phyloP scores from a whole-genome alignment of 2,888 invertebrate genomes.

The Pyrochroa serraticornis region DNA sequence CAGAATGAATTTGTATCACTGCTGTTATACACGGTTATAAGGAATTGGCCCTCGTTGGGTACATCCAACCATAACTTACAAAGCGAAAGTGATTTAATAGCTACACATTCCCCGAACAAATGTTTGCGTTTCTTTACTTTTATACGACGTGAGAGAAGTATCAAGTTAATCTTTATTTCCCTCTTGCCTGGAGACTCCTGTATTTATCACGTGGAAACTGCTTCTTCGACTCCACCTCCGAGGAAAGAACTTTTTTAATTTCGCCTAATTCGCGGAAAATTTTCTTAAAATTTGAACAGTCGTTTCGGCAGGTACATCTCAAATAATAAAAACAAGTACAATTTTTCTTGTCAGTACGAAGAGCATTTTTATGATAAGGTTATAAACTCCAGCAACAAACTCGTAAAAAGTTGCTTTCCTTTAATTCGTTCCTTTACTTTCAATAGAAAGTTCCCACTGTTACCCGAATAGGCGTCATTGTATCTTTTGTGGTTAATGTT shows the following conservation, averaged over 20 bases:
- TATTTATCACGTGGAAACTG: constrained; percentile 8
- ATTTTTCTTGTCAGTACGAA: too few relatives aligned
- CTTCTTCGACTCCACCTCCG: not conserved
- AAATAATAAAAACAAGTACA: too few relatives aligned
- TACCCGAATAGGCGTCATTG: not conserved
- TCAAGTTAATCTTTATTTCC: constrained; percentile 36
- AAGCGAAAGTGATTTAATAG: constrained; percentile 41
- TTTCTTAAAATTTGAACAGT: too few relatives aligned
- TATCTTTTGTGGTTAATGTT: constrained; percentile 12
- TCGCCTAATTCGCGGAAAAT: constrained; percentile 1
- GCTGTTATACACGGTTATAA: constrained; percentile 14
- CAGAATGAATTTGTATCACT: constrained; percentile 25
- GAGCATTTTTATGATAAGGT: too few relatives aligned
- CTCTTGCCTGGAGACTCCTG: constrained; percentile 11
- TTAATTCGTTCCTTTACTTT: not conserved
- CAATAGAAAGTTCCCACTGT: too few relatives aligned
- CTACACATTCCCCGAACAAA: constrained; percentile 38
- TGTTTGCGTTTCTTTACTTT: constrained; percentile 39
- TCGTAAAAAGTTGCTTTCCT: not conserved
- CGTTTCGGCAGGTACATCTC: not conserved
- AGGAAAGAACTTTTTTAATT: constrained; percentile 17
- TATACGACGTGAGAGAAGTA: constrained; percentile 30
- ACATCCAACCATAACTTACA: constrained; percentile 25
- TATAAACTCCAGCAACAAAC: too few relatives aligned
- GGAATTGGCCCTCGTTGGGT: constrained; percentile 18